Percentiles rank a stretch among this genome's conserved stretches.
These are phyloP conservation scores for Cardiocondyla obscurior DNA, from an alignment of 1,140 invertebrate species.

Conservation along the genomic window DNA sequence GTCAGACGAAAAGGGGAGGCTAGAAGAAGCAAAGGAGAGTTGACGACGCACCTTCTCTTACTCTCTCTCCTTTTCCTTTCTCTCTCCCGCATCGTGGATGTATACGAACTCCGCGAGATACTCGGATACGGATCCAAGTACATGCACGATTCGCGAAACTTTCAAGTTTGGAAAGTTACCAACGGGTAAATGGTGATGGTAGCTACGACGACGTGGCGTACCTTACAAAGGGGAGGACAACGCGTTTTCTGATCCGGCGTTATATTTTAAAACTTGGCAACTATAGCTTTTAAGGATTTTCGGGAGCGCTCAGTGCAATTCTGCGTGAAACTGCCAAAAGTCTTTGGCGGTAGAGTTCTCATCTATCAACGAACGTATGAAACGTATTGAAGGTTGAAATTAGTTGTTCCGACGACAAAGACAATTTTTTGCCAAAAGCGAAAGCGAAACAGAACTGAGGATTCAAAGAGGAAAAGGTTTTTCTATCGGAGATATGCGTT, in stretches of 20 bases:
- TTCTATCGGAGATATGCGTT: neutral
- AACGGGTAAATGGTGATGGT: slow-evolving; percentile 66
- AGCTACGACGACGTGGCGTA: slow-evolving; percentile 24
- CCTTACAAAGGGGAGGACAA: slow-evolving; percentile 14
- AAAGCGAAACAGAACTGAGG: neutral
- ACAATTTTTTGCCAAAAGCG: neutral
- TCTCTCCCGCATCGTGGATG: neutral
- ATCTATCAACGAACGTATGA: neutral
- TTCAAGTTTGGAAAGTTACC: slow-evolving; percentile 71
- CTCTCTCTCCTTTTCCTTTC: too few relatives aligned
- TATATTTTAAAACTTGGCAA: slow-evolving; percentile 72
- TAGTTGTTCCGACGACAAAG: neutral
- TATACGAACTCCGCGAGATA: slow-evolving; percentile 31
- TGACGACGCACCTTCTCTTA: neutral
- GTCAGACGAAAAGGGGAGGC: slow-evolving; percentile 6
- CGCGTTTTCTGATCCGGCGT: slow-evolving; percentile 24
- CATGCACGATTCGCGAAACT: slow-evolving; percentile 58
- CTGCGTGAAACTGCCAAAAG: slow-evolving; percentile 22
- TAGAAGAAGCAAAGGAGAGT: neutral
- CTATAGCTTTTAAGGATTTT: slow-evolving; percentile 69
- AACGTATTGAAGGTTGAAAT: neutral
- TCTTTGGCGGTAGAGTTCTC: neutral
- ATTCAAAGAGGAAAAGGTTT: neutral
- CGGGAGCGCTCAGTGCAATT: neutral
- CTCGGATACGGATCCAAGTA: slow-evolving; percentile 40